phyloP scores from a whole-genome alignment of 1,140 invertebrate species.

The Sycophila sp. region DNA sequence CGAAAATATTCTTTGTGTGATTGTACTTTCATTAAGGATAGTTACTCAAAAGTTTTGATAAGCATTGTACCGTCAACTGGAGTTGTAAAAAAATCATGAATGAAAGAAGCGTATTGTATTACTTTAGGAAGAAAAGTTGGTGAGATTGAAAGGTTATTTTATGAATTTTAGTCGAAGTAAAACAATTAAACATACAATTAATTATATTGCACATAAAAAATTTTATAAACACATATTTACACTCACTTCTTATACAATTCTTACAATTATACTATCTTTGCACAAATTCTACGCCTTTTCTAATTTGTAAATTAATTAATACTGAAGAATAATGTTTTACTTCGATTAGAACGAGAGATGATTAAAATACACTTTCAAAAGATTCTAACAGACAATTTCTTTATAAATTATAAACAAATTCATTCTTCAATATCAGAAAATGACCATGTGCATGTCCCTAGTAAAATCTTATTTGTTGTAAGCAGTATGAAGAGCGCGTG shows the following conservation, averaged over 20 bases:
- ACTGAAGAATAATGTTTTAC: slow-evolving; percentile 5
- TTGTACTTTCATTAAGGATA: not conserved
- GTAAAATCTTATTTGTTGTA: slow-evolving; percentile 34
- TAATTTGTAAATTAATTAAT: slow-evolving; percentile 15
- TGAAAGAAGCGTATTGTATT: not conserved
- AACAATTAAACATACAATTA: slow-evolving; percentile 22
- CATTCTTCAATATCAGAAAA: slow-evolving; percentile 24
- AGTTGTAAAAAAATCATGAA: not conserved
- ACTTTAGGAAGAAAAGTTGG: not conserved
- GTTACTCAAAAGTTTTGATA: not conserved
- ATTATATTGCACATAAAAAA: not conserved
- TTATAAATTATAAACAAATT: slow-evolving; percentile 25
- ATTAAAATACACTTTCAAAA: slow-evolving; percentile 5
- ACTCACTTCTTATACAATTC: not conserved
- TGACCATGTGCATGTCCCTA: slow-evolving; percentile 32
- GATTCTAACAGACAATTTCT: slow-evolving; percentile 10
- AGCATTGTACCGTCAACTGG: not conserved
- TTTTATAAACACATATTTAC: slow-evolving; percentile 9
- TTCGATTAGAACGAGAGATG: not conserved
- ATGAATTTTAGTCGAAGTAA: slow-evolving; percentile 24
- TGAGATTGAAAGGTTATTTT: slow-evolving; percentile 21
- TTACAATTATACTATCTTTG: slow-evolving; percentile 15
- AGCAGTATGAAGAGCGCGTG: slow-evolving; percentile 21
- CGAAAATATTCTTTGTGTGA: not conserved
- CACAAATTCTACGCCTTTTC: slow-evolving; percentile 9